Percentiles rank a stretch among this genome's conserved stretches.
Evolutionary conservation across 2,797 vertebrate genomes (phyloP).

Genomic region (Hylomyscus alleni): DNA sequence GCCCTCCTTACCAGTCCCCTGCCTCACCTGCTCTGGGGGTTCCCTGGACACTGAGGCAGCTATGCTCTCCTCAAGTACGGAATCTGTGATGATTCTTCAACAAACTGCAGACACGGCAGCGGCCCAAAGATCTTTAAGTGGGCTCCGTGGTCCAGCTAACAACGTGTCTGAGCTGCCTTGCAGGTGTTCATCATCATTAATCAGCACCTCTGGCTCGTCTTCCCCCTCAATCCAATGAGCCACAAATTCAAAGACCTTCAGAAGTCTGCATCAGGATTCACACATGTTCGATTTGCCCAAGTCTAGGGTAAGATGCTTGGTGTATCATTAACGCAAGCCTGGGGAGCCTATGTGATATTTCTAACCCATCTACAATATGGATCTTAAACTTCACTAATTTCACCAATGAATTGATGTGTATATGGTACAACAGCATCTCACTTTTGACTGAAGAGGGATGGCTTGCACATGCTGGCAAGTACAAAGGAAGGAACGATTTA

Average conservation of each 20-base stretch:
- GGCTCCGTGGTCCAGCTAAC: neutral
- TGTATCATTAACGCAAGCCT: neutral
- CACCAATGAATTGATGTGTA: neutral
- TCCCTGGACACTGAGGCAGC: no score
- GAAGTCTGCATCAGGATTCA: neutral
- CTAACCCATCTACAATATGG: neutral
- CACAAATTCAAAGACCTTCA: neutral
- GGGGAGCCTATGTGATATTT: neutral
- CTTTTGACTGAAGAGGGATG: constrained; percentile 4
- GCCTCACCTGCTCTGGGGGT: neutral
- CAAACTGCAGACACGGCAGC: neutral
- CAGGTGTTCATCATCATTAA: neutral
- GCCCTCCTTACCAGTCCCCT: neutral
- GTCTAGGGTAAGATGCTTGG: neutral
- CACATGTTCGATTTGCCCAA: neutral
- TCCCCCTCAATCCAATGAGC: neutral
- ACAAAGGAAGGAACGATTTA: neutral
- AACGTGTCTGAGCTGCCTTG: neutral
- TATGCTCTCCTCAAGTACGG: neutral
- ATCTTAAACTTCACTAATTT: neutral
- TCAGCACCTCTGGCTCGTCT: neutral
- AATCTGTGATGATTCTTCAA: neutral
- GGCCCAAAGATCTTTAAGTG: neutral
- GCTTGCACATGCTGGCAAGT: constrained; percentile 1
- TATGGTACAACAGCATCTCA: neutral